Evolutionary conservation across 2,888 invertebrate species (phyloP), one percentile per base, ranked within the genome.

Genomic region (Emmelina monodactyla): DNA sequence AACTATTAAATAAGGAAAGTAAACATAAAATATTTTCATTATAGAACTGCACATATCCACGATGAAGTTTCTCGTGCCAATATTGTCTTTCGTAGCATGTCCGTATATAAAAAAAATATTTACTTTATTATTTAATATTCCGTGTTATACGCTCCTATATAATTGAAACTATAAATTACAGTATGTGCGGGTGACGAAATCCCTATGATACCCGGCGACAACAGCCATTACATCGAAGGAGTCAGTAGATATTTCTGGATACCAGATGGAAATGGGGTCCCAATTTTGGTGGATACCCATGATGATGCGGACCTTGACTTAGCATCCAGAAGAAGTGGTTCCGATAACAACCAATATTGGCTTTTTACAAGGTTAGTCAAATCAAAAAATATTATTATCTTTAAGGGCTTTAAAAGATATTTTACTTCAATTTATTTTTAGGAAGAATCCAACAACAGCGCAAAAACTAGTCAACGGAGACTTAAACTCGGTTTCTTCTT

Each of bases 181-280:
- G 73, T 65, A 32, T 62, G 65, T 44, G 50, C 57, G 29, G 51
- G 58, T 15, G 46, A 43, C 31, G 55, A 55, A 9, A 47, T 65
- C 12, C 62, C 65, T n/a, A 13, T 45, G 7, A 35, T 62, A 12
- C 73, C 75, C 10, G 67, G 69, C 14, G 71, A 75, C 39, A 78
- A 78, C 39, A 71, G 68, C 38, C 60, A 70, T 46, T 78, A 76
- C 49, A 64, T 70, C 2, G 73, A 75, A 43, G 76, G 76, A 0
- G 54, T 58, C 32, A 73, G 72, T 44, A 66, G 66, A 1, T 79
- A 70, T 46, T 57, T 78, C 34, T 78, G 75, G 73, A 72, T 78
- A 62, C 65, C 71, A 2, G 66, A 78, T 48, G 62, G 64, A n/a
- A 53, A 69, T 1, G 71, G 66, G 2, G 47, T 46, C 0, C 64